A percentile compares a stretch with the other conserved stretches of the same genome.
Conservation (phyloP, 2,888 invertebrate species). For the Acutogordius australiensis region DNA sequence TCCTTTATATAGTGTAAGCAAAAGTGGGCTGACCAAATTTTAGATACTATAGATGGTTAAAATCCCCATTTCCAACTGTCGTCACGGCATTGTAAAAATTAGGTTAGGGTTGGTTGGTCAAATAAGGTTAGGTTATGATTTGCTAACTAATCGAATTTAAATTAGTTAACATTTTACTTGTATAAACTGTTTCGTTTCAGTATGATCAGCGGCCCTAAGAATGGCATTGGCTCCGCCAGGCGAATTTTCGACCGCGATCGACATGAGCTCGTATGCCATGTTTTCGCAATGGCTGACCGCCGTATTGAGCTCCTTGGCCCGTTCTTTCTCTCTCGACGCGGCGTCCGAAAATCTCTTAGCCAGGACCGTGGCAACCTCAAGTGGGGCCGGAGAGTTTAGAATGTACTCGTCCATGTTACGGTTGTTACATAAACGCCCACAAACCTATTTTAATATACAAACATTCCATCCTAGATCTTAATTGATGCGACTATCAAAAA, state of each 20-base stretch:
- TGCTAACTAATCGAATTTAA: too few relatives aligned
- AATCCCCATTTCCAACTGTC: too few relatives aligned
- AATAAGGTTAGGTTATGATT: too few relatives aligned
- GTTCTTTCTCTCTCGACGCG: constrained; percentile 37
- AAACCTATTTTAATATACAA: too few relatives aligned
- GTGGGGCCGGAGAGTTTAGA: constrained; percentile 88
- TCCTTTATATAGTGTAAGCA: too few relatives aligned
- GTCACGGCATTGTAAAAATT: too few relatives aligned
- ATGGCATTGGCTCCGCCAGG: constrained; percentile 22
- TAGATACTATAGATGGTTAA: too few relatives aligned
- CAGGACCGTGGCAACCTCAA: constrained; percentile 86
- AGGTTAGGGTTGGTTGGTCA: too few relatives aligned
- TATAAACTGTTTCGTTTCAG: constrained; percentile 3
- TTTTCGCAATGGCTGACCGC: constrained; percentile 83
- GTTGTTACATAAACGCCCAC: constrained; percentile 42
- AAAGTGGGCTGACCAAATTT: too few relatives aligned
- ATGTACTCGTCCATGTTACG: constrained; percentile 89
- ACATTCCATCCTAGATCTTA: not conserved
- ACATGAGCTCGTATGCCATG: constrained; percentile 81
- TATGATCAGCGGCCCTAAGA: not conserved
- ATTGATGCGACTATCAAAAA: too few relatives aligned
- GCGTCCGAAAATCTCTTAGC: constrained; percentile 44
- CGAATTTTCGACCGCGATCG: constrained; percentile 44
- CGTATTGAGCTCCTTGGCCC: constrained; percentile 73
- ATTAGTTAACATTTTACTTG: too few relatives aligned